A percentile compares a stretch with the other conserved stretches of the same genome.
Conservation (phyloP, 2,113 vertebrate species). For the Crotalus viridis region DNA sequence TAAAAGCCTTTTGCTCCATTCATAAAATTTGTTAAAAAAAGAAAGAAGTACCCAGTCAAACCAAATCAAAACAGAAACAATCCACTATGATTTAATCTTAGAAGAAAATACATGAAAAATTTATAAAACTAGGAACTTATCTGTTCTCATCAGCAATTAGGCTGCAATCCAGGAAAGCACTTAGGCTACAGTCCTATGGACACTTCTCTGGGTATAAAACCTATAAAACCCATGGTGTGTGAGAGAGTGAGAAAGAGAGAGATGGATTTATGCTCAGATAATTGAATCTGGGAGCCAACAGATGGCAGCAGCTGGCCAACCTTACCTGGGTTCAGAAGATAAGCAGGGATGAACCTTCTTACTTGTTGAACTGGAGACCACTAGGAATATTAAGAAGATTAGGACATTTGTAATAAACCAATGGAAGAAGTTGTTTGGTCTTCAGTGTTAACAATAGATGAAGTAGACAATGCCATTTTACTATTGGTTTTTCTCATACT, state of each 20-base stretch:
- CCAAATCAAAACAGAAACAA: neutral
- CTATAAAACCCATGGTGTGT: neutral
- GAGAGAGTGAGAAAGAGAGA: neutral
- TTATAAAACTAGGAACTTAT: conserved; percentile 15
- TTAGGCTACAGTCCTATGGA: neutral
- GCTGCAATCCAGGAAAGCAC: conserved; percentile 23
- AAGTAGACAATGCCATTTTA: neutral
- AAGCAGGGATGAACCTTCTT: neutral
- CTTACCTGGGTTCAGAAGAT: neutral
- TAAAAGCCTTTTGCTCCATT: neutral
- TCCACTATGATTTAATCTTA: neutral
- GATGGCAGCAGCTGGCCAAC: neutral
- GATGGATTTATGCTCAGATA: neutral
- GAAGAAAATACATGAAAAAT: conserved; percentile 27
- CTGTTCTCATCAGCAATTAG: conserved; percentile 3
- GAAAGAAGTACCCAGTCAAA: neutral
- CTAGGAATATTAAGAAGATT: neutral
- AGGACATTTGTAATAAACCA: neutral
- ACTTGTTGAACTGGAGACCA: neutral
- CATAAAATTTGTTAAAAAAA: neutral
- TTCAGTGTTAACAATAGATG: neutral
- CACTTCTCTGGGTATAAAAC: neutral
- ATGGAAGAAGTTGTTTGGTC: neutral
- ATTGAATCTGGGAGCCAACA: neutral
- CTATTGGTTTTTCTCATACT: neutral